These are phyloP conservation scores for Coccyzus lansbergi DNA, from an alignment of 2,797 vertebrate genomes.

Conservation along the genomic window DNA sequence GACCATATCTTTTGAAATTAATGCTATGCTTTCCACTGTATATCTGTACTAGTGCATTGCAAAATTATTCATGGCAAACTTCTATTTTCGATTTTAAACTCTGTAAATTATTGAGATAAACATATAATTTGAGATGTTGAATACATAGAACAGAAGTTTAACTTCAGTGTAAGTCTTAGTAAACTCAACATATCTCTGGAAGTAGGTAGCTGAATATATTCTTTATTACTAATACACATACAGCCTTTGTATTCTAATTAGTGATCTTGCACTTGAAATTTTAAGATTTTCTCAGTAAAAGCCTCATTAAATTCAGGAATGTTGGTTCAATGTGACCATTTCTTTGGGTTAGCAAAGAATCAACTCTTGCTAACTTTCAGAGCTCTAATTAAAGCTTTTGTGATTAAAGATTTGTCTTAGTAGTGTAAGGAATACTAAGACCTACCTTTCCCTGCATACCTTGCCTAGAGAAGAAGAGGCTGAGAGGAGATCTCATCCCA, in stretches of 20 bases:
- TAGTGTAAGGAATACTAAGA: background rate
- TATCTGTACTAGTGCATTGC: background rate
- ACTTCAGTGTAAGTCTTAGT: background rate
- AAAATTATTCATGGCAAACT: background rate
- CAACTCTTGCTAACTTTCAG: background rate
- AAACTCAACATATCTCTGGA: background rate
- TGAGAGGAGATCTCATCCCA: too few relatives aligned
- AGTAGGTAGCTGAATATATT: background rate
- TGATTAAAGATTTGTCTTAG: background rate
- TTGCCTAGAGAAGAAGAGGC: too few relatives aligned
- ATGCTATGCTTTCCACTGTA: background rate
- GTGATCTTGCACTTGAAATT: background rate
- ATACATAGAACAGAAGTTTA: background rate
- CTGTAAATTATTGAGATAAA: background rate
- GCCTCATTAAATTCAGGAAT: background rate
- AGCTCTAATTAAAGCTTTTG: background rate
- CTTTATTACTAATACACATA: background rate
- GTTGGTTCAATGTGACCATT: background rate
- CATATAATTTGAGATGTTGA: background rate
- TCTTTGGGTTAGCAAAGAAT: background rate
- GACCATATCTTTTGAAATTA: background rate
- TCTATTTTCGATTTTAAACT: background rate
- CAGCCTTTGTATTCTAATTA: background rate
- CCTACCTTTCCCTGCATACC: background rate
- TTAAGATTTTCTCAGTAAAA: background rate